Evolutionary conservation across 2,888 invertebrate species (phyloP).

Genomic region (Kuschelorhynchus macadamiae): DNA sequence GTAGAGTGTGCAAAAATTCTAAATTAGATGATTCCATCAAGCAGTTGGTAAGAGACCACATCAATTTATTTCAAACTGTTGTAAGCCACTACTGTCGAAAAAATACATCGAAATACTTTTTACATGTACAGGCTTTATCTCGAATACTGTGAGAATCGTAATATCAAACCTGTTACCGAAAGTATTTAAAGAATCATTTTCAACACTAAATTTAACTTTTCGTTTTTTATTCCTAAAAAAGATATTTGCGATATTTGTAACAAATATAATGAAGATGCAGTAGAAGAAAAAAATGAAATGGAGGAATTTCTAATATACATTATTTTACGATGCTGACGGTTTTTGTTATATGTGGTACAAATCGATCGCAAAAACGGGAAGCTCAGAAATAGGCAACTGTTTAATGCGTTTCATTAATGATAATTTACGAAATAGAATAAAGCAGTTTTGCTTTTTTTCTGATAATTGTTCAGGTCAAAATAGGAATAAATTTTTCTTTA

Average conservation of each 20-base stretch:
- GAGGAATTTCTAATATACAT: too few species aligned
- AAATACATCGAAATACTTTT: not conserved
- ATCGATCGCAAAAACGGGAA: not conserved
- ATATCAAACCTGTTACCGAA: too few species aligned
- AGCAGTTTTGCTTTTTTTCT: conserved; percentile 36
- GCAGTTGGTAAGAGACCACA: conserved; percentile 44
- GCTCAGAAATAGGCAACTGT: not conserved
- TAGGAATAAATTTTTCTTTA: conserved; percentile 35
- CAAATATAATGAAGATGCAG: too few species aligned
- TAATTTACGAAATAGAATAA: conserved; percentile 25
- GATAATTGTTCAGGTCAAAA: conserved; percentile 45
- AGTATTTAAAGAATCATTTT: too few species aligned
- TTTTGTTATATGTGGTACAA: too few species aligned
- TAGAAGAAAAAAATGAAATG: too few species aligned
- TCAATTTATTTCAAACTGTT: conserved; percentile 34
- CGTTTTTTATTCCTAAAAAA: too few species aligned
- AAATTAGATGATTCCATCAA: conserved; percentile 42
- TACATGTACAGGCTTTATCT: not conserved
- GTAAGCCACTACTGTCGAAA: not conserved
- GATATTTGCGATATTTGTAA: too few species aligned
- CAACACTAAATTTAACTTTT: too few species aligned
- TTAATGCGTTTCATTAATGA: conserved; percentile 36
- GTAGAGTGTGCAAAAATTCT: conserved; percentile 48
- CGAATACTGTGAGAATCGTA: not conserved
- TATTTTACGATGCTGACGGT: too few species aligned